Evolutionary conservation across 2,888 invertebrate species (phyloP).

Genomic region (Leistus spinibarbis): DNA sequence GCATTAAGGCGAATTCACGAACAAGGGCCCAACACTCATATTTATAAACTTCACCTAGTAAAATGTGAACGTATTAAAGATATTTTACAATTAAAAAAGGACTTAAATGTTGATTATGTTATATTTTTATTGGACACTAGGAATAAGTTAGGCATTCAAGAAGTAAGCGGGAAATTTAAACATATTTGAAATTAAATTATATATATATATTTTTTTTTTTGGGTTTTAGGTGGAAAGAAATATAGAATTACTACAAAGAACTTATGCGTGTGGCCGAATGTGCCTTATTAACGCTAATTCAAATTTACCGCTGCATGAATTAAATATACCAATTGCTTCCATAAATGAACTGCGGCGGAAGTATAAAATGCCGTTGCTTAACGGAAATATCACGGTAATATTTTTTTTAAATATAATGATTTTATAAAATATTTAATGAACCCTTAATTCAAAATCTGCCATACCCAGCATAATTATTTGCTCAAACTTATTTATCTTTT

Average conservation of each 20-base stretch:
- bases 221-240: constrained; percentile 23
- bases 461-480: no score
- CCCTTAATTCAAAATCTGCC: no score
- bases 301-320: constrained; percentile 9
- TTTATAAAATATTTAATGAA: constrained; percentile 7
- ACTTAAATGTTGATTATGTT: constrained; percentile 14
- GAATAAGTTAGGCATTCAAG: background rate
- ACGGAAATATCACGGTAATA: constrained; percentile 23
- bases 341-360: constrained; percentile 4
- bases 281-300: constrained; percentile 22
- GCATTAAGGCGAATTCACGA: background rate
- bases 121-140: constrained; percentile 23
- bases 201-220: background rate
- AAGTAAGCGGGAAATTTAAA: constrained; percentile 8
- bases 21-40: background rate
- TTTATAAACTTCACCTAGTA: constrained; percentile 3
- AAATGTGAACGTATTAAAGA: constrained; percentile 9
- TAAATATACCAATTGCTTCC: background rate
- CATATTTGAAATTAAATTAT: background rate
- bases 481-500: no score
- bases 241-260: constrained; percentile 14
- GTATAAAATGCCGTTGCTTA: constrained; percentile 12
- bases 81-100: background rate
- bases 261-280: constrained; percentile 15
- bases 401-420: background rate